A percentile compares a stretch with the other conserved stretches of the same genome.
Evolutionary conservation across 2,113 vertebrate genomes (phyloP).

Genomic region (Stigmatopora argus): DNA sequence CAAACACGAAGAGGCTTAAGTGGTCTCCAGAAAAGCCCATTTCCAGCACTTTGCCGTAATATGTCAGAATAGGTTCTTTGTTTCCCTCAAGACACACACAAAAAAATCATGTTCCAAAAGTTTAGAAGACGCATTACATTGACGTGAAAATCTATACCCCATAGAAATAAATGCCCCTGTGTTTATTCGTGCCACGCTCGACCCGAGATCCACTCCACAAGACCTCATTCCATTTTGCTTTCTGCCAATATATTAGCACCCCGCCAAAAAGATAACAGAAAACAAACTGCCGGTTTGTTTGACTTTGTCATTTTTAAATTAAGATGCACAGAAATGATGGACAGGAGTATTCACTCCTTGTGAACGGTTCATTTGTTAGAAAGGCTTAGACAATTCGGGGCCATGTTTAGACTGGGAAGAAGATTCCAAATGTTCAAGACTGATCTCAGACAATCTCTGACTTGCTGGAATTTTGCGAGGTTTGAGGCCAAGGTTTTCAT

Average conservation of each 20-base stretch:
- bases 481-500: constrained; percentile 37
- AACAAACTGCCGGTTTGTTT: constrained; percentile 55
- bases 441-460: constrained; percentile 29
- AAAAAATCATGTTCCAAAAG: constrained; percentile 53
- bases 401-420: constrained; percentile 53
- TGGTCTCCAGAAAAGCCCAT: constrained; percentile 24
- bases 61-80: constrained; percentile 57
- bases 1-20: constrained; percentile 14
- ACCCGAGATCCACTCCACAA: constrained; percentile 15
- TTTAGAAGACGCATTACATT: constrained; percentile 60
- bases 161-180: constrained; percentile 56
- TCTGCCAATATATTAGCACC: constrained; percentile 54
- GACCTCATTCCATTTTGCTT: constrained; percentile 42
- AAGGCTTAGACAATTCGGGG: constrained; percentile 25
- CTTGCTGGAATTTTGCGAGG: constrained; percentile 23
- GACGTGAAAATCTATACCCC: constrained; percentile 68
- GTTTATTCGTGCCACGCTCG: constrained; percentile 60
- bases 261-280: constrained; percentile 35
- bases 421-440: constrained; percentile 29
- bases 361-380: constrained; percentile 56
- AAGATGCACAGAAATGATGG: constrained; percentile 34
- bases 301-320: constrained; percentile 57
- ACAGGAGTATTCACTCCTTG: constrained; percentile 27
- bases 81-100: constrained; percentile 40
- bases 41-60: constrained; percentile 28